Evolutionary conservation across 2,888 invertebrate genomes (phyloP).

Genomic region (Tetragnatha montana): DNA sequence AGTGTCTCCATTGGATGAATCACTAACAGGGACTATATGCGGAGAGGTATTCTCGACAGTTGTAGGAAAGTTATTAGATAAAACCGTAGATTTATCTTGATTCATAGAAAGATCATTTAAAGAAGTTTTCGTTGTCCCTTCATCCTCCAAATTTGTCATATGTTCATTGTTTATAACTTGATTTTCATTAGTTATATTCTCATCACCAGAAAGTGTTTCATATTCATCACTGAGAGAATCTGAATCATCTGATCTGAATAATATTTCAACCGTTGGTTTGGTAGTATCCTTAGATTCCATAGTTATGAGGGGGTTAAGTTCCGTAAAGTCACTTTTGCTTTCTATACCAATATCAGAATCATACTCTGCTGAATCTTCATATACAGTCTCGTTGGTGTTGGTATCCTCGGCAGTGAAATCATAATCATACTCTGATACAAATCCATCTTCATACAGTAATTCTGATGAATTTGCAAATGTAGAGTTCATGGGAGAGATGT

Average conservation of each 20-base stretch:
- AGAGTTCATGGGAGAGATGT: background rate
- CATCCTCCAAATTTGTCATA: no score
- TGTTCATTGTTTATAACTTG: no score
- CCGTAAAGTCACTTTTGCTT: slow-evolving; percentile 2
- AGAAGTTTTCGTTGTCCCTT: no score
- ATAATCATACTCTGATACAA: background rate
- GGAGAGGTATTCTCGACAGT: background rate
- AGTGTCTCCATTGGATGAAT: background rate
- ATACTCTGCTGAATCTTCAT: background rate
- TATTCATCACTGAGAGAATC: background rate
- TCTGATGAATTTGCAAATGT: background rate
- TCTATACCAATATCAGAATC: background rate
- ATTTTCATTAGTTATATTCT: background rate
- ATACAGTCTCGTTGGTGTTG: background rate
- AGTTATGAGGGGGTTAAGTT: background rate
- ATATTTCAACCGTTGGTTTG: background rate
- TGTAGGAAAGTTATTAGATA: background rate
- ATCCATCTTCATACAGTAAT: background rate
- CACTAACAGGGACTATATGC: background rate
- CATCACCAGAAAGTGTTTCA: background rate
- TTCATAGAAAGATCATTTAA: background rate
- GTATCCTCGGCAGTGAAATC: background rate
- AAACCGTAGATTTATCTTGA: background rate
- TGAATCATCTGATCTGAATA: slow-evolving; percentile 6
- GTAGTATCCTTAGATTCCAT: background rate